phyloP scores from a whole-genome alignment of 1,140 invertebrate species.

The Leucophenga varia region DNA sequence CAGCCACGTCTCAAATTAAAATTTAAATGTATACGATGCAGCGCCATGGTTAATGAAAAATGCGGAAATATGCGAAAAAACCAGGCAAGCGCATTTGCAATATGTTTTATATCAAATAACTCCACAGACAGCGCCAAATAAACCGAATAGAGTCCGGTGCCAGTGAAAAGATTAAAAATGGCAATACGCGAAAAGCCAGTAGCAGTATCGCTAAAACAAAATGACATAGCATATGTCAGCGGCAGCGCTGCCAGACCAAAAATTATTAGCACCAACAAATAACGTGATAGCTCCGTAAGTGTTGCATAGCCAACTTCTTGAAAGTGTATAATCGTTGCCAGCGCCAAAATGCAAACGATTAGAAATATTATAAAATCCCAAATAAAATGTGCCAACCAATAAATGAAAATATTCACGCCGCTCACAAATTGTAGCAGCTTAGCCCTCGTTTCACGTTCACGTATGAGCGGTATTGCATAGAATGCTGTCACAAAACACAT shows the following conservation, averaged over 20 bases:
- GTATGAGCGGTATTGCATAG: constrained; percentile 68
- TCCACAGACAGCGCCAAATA: neutral
- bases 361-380: constrained; percentile 72
- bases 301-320: constrained; percentile 59
- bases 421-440: constrained; percentile 65
- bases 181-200: constrained; percentile 58
- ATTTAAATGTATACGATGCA: neutral
- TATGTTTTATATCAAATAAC: neutral
- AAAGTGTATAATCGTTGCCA: constrained; percentile 59
- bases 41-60: neutral
- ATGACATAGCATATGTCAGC: constrained; percentile 61
- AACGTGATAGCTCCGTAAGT: constrained; percentile 18
- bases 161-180: constrained; percentile 1
- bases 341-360: constrained; percentile 56
- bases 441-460: constrained; percentile 61
- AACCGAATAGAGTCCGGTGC: neutral
- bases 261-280: constrained; percentile 53
- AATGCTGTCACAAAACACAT: constrained; percentile 71
- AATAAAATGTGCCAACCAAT: constrained; percentile 68
- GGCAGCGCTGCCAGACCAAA: constrained; percentile 59
- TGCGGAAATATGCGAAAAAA: constrained; percentile 1
- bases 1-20: neutral
- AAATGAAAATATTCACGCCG: constrained; percentile 66
- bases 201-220: constrained; percentile 63
- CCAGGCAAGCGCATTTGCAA: neutral